These are phyloP conservation scores for Intellagama lesueurii DNA, from an alignment of 2,797 vertebrate genomes.

Conservation along the genomic window DNA sequence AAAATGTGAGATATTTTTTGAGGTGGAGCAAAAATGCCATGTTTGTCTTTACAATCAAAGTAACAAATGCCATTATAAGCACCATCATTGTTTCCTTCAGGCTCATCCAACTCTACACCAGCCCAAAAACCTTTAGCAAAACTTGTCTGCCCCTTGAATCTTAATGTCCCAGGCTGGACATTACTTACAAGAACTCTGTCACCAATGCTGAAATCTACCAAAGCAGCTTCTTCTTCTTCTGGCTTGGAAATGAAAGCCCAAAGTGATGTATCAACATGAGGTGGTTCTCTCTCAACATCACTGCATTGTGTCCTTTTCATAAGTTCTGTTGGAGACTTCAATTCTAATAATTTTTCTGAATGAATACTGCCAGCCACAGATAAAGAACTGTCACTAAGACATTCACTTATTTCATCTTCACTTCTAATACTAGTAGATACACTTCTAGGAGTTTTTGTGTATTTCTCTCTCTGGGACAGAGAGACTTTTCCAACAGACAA, in stretches of 20 bases:
- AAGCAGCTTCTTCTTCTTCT: constrained; percentile 75
- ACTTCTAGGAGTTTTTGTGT: constrained; percentile 55
- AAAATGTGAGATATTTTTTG: constrained; percentile 89
- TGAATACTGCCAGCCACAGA: constrained; percentile 72
- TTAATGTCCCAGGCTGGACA: constrained; percentile 91
- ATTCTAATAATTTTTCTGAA: constrained; percentile 81
- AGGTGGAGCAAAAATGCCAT: constrained; percentile 96
- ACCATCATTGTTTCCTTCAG: constrained; percentile 95
- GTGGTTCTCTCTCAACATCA: constrained; percentile 70
- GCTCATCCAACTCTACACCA: constrained; percentile 94
- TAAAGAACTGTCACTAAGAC: constrained; percentile 80
- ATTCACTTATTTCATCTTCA: constrained; percentile 88
- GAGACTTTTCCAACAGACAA: constrained; percentile 70
- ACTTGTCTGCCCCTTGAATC: constrained; percentile 91
- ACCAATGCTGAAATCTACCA: constrained; percentile 86
- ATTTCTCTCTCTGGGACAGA: constrained; percentile 57
- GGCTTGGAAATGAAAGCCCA: constrained; percentile 52
- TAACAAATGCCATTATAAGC: constrained; percentile 89
- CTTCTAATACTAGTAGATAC: constrained; percentile 73
- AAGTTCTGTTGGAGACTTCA: constrained; percentile 76
- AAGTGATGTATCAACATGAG: constrained; percentile 55
- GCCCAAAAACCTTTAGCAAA: constrained; percentile 97
- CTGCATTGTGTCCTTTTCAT: constrained; percentile 73
- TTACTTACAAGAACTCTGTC: constrained; percentile 92
- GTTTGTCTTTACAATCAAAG: constrained; percentile 88